These are phyloP conservation scores for Eudyptes chrysolophus DNA, from an alignment of 2,113 vertebrate species.

Conservation along the genomic window DNA sequence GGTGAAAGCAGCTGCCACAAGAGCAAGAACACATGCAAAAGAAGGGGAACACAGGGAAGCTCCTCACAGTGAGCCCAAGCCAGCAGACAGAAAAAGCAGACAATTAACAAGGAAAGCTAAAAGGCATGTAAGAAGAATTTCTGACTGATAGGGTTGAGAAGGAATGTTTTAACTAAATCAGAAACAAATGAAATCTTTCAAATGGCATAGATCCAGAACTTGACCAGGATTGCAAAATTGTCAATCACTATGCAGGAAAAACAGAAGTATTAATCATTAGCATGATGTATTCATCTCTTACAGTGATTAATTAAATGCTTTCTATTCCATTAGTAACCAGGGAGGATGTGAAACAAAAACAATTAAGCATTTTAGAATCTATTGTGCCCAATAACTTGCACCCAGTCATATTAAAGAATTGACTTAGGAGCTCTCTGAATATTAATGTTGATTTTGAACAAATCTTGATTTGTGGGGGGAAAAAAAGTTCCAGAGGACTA, in stretches of 20 bases:
- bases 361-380: conserved; percentile 54
- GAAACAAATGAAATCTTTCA: conserved; percentile 46
- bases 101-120: conserved; percentile 5
- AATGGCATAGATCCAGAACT: conserved; percentile 46
- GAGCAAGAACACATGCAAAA: not conserved
- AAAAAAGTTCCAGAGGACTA: not conserved
- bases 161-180: conserved; percentile 55
- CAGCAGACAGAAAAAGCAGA: not conserved
- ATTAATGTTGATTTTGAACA: conserved; percentile 37
- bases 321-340: conserved; percentile 51
- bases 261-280: conserved; percentile 47
- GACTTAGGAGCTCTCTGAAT: conserved; percentile 41
- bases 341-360: conserved; percentile 60
- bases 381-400: conserved; percentile 3
- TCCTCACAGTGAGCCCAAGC: not conserved
- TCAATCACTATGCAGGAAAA: conserved; percentile 60
- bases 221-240: conserved; percentile 49
- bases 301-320: conserved; percentile 57
- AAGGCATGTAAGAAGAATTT: not conserved
- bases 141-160: not conserved
- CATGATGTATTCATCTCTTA: conserved; percentile 53
- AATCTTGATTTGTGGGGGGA: not conserved
- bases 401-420: conserved; percentile 27
- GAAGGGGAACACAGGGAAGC: not conserved
- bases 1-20: not conserved